Conservation (phyloP, 2,113 vertebrate species). For the Cephalopterus ornatus region DNA sequence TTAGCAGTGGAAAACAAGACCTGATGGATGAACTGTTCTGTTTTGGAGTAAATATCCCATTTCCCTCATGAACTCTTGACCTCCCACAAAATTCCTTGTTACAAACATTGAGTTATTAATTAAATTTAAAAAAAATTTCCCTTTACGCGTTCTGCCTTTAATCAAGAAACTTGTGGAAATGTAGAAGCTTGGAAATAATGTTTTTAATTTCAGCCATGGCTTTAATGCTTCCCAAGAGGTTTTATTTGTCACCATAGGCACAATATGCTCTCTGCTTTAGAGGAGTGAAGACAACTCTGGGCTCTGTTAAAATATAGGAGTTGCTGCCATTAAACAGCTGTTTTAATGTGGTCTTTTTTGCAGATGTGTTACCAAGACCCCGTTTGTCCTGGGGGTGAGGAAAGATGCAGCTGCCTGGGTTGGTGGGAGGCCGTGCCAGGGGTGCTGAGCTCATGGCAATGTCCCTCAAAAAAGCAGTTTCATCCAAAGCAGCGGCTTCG, state of each 20-base stretch:
- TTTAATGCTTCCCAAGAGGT: not conserved
- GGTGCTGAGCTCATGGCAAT: no score
- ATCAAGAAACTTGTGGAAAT: not conserved
- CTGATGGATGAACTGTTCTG: not conserved
- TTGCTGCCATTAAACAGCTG: not conserved
- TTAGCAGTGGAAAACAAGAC: not conserved
- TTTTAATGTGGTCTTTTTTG: not conserved
- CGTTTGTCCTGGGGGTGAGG: not conserved
- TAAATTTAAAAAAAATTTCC: not conserved
- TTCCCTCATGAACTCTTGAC: not conserved
- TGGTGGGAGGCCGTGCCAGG: no score
- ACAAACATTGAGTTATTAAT: not conserved
- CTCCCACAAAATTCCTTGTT: not conserved
- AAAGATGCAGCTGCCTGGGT: no score
- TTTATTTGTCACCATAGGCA: not conserved
- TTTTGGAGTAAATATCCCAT: not conserved
- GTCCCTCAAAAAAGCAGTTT: no score
- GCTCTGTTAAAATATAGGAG: not conserved
- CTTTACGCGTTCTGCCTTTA: not conserved
- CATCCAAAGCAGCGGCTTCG: no score
- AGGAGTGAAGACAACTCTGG: not conserved
- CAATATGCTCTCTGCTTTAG: not conserved
- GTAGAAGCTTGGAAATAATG: not conserved
- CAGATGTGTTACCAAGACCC: not conserved
- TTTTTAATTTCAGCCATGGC: not conserved